Evolutionary conservation across 37 sponge, comb jelly and placozoan genomes (phyloP).

Genomic region (Dysidea cf. avara): DNA sequence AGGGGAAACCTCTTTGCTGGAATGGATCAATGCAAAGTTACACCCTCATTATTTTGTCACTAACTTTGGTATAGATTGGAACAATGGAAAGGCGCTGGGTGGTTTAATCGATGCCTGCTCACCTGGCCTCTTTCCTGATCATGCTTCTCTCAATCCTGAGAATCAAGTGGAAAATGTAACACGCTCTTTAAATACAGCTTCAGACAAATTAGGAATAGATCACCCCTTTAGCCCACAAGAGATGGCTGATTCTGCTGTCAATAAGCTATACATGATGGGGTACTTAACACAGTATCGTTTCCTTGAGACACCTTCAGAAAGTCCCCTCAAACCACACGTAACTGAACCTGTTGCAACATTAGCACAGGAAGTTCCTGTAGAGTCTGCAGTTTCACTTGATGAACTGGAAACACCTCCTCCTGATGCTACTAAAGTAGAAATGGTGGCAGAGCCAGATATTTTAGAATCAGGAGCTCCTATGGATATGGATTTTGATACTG

Average conservation of each 20-base stretch:
- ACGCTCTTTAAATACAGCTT: constrained; percentile 68
- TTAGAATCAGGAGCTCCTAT: constrained; percentile 14
- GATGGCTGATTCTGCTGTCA: constrained; percentile 49
- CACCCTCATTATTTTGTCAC: constrained; percentile 64
- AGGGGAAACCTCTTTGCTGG: constrained; percentile 60
- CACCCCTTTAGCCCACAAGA: constrained; percentile 55
- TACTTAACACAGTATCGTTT: constrained; percentile 72
- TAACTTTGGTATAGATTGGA: constrained; percentile 81
- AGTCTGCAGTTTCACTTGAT: too few species aligned
- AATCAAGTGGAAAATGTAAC: constrained; percentile 53
- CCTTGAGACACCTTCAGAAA: neutral
- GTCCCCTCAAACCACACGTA: constrained; percentile 42
- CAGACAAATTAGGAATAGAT: constrained; percentile 23
- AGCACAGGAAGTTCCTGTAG: neutral
- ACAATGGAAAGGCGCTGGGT: constrained; percentile 64
- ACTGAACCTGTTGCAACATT: constrained; percentile 20
- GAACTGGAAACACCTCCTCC: constrained; percentile 1
- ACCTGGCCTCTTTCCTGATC: constrained; percentile 78
- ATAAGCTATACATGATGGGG: constrained; percentile 55
- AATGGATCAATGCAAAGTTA: constrained; percentile 71
- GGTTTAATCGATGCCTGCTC: constrained; percentile 67
- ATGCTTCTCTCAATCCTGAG: constrained; percentile 62
- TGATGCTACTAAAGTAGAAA: constrained; percentile 54
- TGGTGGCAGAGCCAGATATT: constrained; percentile 28
- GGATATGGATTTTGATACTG: too few species aligned